phyloP scores from a whole-genome alignment of 2,113 vertebrate species.

The Larimichthys polyactis region DNA sequence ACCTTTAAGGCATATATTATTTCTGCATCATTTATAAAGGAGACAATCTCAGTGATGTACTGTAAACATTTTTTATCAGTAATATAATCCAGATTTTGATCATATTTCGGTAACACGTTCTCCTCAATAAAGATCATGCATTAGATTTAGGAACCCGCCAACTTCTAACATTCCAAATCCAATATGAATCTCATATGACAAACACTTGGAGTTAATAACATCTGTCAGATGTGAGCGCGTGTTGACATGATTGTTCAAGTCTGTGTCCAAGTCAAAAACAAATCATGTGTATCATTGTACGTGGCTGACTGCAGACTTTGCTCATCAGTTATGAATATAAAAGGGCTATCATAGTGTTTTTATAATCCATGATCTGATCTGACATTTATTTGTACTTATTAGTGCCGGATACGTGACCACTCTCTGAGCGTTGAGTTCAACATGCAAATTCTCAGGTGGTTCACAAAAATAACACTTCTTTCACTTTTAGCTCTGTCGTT shows the following conservation, averaged over 20 bases:
- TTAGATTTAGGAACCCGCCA: neutral
- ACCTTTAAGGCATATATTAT: neutral
- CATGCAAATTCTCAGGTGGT: conserved; percentile 22
- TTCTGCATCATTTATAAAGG: neutral
- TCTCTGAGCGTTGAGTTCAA: neutral
- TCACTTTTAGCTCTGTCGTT: conserved; percentile 23
- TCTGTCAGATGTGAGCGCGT: neutral
- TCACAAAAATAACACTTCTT: conserved; percentile 49
- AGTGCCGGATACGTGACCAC: neutral
- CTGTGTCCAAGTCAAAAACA: neutral
- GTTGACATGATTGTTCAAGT: conserved; percentile 1
- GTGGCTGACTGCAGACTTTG: neutral
- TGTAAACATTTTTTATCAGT: too few relatives aligned
- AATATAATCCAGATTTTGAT: neutral
- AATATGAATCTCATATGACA: neutral
- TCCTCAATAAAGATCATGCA: neutral
- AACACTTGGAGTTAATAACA: neutral
- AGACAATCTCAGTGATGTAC: neutral
- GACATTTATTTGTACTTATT: neutral
- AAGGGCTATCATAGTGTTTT: neutral
- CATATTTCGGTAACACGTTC: neutral
- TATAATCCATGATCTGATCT: neutral
- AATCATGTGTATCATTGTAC: neutral
- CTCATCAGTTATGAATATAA: neutral
- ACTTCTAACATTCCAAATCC: neutral